A percentile compares a stretch with the other conserved stretches of the same genome.
phyloP scores from a whole-genome alignment of 1,140 invertebrate genomes.

The Caenorhabditis latens region DNA sequence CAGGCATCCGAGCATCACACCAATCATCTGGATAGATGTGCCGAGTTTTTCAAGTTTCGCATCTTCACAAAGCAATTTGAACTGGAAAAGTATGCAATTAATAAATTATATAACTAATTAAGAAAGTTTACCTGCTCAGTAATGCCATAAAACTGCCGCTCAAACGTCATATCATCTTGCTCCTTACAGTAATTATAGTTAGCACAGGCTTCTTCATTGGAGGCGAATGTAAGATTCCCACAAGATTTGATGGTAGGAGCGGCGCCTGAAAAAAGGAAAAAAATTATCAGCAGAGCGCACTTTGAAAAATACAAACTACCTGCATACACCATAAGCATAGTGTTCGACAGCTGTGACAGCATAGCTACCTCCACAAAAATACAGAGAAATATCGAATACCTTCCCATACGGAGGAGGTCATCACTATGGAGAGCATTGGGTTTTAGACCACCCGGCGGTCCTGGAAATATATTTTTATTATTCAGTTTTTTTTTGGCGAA shows the following conservation, averaged over 20 bases:
- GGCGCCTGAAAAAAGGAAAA: neutral
- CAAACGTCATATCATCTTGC: neutral
- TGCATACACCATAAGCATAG: conserved; percentile 48
- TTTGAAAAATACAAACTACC: neutral
- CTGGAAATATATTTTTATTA: neutral
- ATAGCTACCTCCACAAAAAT: conserved; percentile 18
- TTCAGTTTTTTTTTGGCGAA: too few species aligned
- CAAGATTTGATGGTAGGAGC: conserved; percentile 33
- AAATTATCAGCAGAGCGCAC: neutral
- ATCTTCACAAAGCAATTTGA: conserved; percentile 33
- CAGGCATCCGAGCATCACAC: conserved; percentile 19
- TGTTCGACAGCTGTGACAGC: conserved; percentile 15
- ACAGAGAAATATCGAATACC: conserved; percentile 20
- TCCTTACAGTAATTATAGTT: conserved; percentile 13
- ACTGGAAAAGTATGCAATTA: neutral
- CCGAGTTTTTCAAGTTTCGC: conserved; percentile 35
- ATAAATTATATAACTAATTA: too few species aligned
- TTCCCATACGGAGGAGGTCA: conserved; percentile 37
- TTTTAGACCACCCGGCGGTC: neutral
- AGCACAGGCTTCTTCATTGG: conserved; percentile 20
- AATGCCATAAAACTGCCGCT: conserved; percentile 26
- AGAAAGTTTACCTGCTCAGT: conserved; percentile 25
- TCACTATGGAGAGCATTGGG: conserved; percentile 2
- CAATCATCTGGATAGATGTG: conserved; percentile 35
- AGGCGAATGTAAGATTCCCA: conserved; percentile 19